Percentiles rank a stretch among this genome's conserved stretches.
These are phyloP conservation scores for Epirrita christyi DNA, from an alignment of 2,888 invertebrate genomes.

Conservation along the genomic window DNA sequence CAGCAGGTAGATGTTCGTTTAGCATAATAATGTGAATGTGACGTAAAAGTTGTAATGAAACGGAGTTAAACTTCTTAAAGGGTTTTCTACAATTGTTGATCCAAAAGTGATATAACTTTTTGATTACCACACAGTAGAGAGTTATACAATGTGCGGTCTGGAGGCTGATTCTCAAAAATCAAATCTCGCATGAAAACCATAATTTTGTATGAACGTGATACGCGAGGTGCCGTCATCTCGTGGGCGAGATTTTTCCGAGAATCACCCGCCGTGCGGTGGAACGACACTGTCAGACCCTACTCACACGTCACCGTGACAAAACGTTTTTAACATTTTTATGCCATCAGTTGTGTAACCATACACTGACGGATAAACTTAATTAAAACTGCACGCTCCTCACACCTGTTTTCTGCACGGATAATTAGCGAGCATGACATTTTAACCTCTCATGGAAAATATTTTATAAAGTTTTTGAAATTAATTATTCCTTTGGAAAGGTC, in stretches of 20 bases:
- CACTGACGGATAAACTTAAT: slow-evolving; percentile 22
- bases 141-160: slow-evolving; percentile 54
- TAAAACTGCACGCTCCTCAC: slow-evolving; percentile 29
- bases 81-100: slow-evolving; percentile 45
- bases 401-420: slow-evolving; percentile 25
- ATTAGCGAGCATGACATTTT: slow-evolving; percentile 38
- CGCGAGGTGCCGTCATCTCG: no score
- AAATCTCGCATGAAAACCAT: no score
- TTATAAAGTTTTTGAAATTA: not conserved
- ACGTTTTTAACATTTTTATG: slow-evolving; percentile 30
- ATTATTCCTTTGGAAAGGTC: no score
- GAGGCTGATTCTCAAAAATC: no score
- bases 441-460: slow-evolving; percentile 42
- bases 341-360: not conserved
- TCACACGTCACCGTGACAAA: slow-evolving; percentile 61
- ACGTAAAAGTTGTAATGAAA: slow-evolving; percentile 31
- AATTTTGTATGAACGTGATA: no score
- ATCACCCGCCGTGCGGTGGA: no score
- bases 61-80: slow-evolving; percentile 44
- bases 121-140: slow-evolving; percentile 52
- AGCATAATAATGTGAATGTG: slow-evolving; percentile 22
- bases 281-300: slow-evolving; percentile 69
- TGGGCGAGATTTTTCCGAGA: no score
- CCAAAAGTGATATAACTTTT: slow-evolving; percentile 56
- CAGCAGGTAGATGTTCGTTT: slow-evolving; percentile 12